Evolutionary conservation across 2,888 invertebrate species (phyloP), one percentile per base, ranked within the genome.

Genomic region (Luffia ferchaultella): DNA sequence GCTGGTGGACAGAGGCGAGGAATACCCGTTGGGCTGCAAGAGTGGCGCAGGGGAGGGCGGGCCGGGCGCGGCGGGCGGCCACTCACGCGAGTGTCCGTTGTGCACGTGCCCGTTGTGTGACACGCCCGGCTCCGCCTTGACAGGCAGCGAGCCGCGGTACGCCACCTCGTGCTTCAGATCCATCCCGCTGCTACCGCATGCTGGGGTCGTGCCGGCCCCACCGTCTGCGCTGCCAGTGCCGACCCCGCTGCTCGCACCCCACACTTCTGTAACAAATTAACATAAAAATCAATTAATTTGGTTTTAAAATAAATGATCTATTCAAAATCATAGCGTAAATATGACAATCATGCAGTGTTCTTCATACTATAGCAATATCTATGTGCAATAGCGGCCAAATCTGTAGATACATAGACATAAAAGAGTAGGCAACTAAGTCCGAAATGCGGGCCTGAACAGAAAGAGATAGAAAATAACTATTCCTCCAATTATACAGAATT

Each of bases 1-100:
- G 74, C 93, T 90, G 16, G 93, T 91, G 50, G 93, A 93, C 85
- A 93, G 89, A 17, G 94, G 93, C 59, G 93, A 93, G 49, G 93
- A 91, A 74, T 93, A 95, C 50, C 94, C 94, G 64, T 93, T 92
- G 67, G 88, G 89, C 58, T 87, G 86, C 64, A 85, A 87, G 18
- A 85, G 85, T 66, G 85, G 88, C 53, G 79, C 73, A 16, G 80
- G 76, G 18, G 77, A 91, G 60, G 73, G 89, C 67, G 76, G 90
- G 75, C 65, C 79, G 60, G 62, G 53, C 79, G 78, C 76, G 88
- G 77, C 78, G 30, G 30, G 30, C 30, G 30, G 30, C 83, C 83
- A 83, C 55, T 82, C 83, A 19, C 83, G 67, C 53, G 76, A 79
- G 71, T 80, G 77, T 42, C 83, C 80, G 78, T 82, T 83, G 43